Conservation (phyloP, 2,113 vertebrate species). For the Vulpes vulpes region DNA sequence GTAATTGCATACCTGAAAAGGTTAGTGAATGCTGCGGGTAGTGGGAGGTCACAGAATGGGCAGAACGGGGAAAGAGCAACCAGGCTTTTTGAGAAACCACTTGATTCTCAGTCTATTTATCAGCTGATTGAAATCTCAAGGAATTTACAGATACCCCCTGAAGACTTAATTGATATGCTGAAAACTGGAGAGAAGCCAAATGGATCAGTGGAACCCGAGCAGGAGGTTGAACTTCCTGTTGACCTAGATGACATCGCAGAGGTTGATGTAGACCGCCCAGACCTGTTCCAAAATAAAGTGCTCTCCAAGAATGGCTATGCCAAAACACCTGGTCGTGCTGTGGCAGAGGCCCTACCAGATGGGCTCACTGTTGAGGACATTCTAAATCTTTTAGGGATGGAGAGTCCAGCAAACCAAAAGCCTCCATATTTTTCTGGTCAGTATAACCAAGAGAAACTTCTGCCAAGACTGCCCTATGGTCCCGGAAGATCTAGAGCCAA, state of each 20-base stretch:
- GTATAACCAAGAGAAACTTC: slow-evolving; percentile 88
- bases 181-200: slow-evolving; percentile 88
- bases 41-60: slow-evolving; percentile 87
- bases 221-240: slow-evolving; percentile 85
- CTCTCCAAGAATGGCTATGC: slow-evolving; percentile 85
- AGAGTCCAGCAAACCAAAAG: slow-evolving; percentile 88
- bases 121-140: slow-evolving; percentile 94
- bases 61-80: slow-evolving; percentile 86
- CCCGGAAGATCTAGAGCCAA: slow-evolving; percentile 86
- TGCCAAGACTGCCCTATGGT: slow-evolving; percentile 86
- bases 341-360: slow-evolving; percentile 89
- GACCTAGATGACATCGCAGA: slow-evolving; percentile 86
- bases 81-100: slow-evolving; percentile 86
- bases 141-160: slow-evolving; percentile 95
- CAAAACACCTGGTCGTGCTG: slow-evolving; percentile 83
- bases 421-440: slow-evolving; percentile 86
- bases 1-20: slow-evolving; percentile 93
- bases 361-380: slow-evolving; percentile 93
- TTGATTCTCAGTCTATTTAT: slow-evolving; percentile 91
- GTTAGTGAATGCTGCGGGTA: slow-evolving; percentile 89
- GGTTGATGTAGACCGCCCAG: slow-evolving; percentile 82
- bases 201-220: slow-evolving; percentile 85
- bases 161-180: slow-evolving; percentile 94
- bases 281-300: slow-evolving; percentile 87
- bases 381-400: slow-evolving; percentile 92